Conservation (phyloP, 2,888 invertebrate species). For the Sicus ferrugineus region DNA sequence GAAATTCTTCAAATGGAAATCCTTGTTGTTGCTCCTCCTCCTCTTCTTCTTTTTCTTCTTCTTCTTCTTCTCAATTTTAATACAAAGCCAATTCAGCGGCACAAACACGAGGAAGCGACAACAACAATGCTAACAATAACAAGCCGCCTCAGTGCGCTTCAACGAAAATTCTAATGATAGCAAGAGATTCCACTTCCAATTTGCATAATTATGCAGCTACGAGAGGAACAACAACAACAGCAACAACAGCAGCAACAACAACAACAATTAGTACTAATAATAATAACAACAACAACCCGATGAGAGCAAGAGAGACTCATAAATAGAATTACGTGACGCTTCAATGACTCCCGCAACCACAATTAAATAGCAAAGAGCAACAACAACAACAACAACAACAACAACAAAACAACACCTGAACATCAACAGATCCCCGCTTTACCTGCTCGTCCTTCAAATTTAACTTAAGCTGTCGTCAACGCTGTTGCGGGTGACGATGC, state of each 20-base stretch:
- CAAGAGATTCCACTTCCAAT: conserved; percentile 20
- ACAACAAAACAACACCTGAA: background rate
- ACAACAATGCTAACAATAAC: background rate
- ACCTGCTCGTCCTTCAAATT: background rate
- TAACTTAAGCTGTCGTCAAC: background rate
- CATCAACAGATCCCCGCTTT: background rate
- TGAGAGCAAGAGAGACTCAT: conserved; percentile 12
- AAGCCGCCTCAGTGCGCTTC: background rate
- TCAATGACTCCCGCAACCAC: conserved; percentile 30
- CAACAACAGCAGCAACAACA: conserved; percentile 16
- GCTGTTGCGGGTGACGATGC: background rate
- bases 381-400: background rate
- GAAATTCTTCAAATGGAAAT: background rate
- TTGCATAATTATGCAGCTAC: conserved; percentile 29
- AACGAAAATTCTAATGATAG: background rate
- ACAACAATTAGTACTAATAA: conserved; percentile 1
- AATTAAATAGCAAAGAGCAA: conserved; percentile 23
- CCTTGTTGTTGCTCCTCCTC: background rate
- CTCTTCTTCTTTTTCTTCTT: too few relatives aligned
- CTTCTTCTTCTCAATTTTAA: background rate
- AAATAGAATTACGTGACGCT: conserved; percentile 26
- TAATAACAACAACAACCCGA: background rate
- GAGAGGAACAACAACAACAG: conserved; percentile 4
- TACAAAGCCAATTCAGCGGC: background rate
- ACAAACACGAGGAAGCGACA: background rate